phyloP scores from a whole-genome alignment of 2,797 vertebrate genomes.

The Salmo trutta region DNA sequence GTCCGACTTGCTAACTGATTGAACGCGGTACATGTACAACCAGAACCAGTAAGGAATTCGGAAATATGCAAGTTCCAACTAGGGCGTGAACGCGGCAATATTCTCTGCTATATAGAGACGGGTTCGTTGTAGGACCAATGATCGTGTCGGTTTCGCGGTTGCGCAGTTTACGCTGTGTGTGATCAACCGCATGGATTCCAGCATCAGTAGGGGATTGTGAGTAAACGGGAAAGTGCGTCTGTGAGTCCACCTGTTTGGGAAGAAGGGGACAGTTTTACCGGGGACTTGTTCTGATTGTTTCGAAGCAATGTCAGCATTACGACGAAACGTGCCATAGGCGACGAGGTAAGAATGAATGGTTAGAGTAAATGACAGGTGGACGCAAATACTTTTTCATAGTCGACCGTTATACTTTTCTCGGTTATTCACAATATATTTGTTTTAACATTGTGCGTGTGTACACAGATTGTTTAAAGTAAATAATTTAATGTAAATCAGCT shows the following conservation, averaged over 20 bases:
- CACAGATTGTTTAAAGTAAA: not conserved
- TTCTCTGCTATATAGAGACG: not conserved
- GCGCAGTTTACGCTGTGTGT: conserved; percentile 28
- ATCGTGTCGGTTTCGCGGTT: conserved; percentile 24
- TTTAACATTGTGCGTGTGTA: not conserved
- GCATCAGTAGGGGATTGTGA: conserved; percentile 55
- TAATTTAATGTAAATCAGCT: not conserved
- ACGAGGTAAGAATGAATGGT: conserved; percentile 54
- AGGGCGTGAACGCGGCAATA: not conserved
- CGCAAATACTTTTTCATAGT: not conserved
- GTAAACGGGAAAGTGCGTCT: conserved; percentile 45
- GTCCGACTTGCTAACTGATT: no score
- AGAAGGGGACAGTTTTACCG: conserved; percentile 21
- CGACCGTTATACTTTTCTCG: not conserved
- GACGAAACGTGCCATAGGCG: conserved; percentile 51
- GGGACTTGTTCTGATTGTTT: conserved; percentile 26
- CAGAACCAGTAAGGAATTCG: no score
- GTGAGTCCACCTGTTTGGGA: conserved; percentile 34
- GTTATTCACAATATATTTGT: not conserved
- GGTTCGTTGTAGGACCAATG: conserved; percentile 9
- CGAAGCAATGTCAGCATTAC: conserved; percentile 52
- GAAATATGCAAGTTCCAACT: no score
- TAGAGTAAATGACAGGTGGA: conserved; percentile 11
- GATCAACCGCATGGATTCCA: conserved; percentile 41
- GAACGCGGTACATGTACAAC: no score